Conservation (phyloP, 2,888 invertebrate species). For the Temnothorax rugatulus region DNA sequence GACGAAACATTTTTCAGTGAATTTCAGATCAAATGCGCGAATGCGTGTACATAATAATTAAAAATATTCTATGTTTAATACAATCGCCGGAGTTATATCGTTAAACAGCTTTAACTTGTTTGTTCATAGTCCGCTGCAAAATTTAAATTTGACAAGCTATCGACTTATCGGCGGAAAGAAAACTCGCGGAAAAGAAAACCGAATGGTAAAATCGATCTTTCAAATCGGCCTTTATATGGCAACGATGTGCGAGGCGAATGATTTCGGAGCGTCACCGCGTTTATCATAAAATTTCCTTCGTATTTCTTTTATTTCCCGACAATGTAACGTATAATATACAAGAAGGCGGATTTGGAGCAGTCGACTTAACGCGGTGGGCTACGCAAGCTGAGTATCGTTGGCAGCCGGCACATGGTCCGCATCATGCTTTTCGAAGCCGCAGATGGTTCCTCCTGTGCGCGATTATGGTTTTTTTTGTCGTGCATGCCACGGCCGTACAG, state of each 20-base stretch:
- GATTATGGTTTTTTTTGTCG: conserved; percentile 81
- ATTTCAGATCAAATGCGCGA: neutral
- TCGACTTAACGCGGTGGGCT: conserved; percentile 40
- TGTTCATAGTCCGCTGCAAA: conserved; percentile 37
- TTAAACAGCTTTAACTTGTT: conserved; percentile 56
- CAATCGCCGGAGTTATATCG: neutral
- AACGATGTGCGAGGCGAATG: neutral
- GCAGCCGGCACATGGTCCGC: conserved; percentile 82
- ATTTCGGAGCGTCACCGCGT: neutral
- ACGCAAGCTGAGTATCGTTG: conserved; percentile 71
- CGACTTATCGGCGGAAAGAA: conserved; percentile 55
- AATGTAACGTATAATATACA: conserved; percentile 32
- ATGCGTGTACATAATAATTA: neutral
- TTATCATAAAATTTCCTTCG: neutral
- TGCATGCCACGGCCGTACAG: conserved; percentile 65
- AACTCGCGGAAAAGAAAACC: neutral
- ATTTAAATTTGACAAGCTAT: conserved; percentile 61
- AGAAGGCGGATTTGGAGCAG: conserved; percentile 51
- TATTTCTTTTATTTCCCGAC: neutral
- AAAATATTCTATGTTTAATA: neutral
- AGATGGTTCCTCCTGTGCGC: conserved; percentile 83
- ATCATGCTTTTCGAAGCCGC: conserved; percentile 83
- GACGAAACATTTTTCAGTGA: neutral
- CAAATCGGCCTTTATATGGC: neutral
- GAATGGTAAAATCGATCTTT: neutral